Percentiles rank a stretch among this genome's conserved stretches.
Conservation (phyloP, 2,888 invertebrate genomes). For the Aspidiotus destructor region DNA sequence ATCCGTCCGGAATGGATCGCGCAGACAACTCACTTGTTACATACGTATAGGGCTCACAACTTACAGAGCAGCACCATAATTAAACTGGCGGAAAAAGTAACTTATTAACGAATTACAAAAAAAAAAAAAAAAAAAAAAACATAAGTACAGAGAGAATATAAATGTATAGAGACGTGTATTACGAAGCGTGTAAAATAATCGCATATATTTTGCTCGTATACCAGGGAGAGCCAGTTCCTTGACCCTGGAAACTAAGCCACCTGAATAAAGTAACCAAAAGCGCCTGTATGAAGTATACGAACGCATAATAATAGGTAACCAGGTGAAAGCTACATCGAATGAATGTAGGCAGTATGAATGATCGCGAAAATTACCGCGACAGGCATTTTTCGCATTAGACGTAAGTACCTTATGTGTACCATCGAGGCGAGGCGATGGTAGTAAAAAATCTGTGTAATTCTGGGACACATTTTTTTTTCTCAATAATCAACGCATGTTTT, state of each 20-base stretch:
- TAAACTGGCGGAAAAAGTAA: constrained; percentile 5
- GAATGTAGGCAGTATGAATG: background rate
- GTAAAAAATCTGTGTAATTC: too few species aligned
- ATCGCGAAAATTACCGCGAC: constrained; percentile 23
- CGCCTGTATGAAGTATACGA: constrained; percentile 26
- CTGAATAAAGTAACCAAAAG: constrained; percentile 30
- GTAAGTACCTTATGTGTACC: background rate
- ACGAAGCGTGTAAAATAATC: constrained; percentile 20
- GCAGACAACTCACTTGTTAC: background rate
- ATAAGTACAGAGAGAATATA: constrained; percentile 1
- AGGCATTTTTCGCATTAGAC: constrained; percentile 19
- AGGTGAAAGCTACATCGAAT: constrained; percentile 24
- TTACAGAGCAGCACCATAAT: background rate
- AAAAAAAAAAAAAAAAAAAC: background rate
- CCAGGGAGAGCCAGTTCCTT: constrained; percentile 27
- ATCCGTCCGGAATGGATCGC: background rate
- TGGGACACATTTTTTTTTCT: too few species aligned
- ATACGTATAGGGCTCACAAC: background rate
- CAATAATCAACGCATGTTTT: too few species aligned
- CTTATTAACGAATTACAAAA: background rate
- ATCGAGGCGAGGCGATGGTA: background rate
- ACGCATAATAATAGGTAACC: constrained; percentile 32
- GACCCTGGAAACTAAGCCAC: constrained; percentile 32
- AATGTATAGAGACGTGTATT: constrained; percentile 15
- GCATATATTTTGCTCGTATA: background rate